A percentile compares a stretch with the other conserved stretches of the same genome.
Conservation (phyloP, 1,140 invertebrate genomes). For the Lordiphosa stackelbergi region DNA sequence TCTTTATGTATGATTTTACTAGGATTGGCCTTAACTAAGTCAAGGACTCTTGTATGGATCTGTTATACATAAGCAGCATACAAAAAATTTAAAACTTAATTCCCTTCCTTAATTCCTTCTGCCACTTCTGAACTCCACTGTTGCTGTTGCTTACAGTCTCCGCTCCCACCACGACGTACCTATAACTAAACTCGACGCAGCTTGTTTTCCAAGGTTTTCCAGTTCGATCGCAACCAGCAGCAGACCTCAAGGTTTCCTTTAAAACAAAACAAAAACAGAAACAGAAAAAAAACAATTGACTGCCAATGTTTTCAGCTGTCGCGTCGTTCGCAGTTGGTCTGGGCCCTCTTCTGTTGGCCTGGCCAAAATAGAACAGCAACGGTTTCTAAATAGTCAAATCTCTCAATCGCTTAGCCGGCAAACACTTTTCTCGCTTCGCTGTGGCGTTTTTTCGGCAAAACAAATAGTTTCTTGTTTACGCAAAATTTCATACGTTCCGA, state of each 20-base stretch:
- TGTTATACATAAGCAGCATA: too few species aligned
- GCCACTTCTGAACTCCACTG: too few species aligned
- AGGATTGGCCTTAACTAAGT: too few species aligned
- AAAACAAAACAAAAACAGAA: conserved; percentile 25
- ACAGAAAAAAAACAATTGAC: conserved; percentile 18
- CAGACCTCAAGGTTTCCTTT: conserved; percentile 62
- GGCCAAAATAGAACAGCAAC: conserved; percentile 74
- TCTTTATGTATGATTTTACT: too few species aligned
- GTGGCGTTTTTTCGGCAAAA: conserved; percentile 19
- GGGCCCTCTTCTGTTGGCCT: conserved; percentile 65
- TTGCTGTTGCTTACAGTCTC: too few species aligned
- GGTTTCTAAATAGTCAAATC: conserved; percentile 64
- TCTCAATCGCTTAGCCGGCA: conserved; percentile 10
- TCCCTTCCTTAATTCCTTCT: too few species aligned
- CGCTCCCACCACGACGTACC: neutral
- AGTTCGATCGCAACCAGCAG: conserved; percentile 46
- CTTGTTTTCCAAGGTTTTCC: conserved; percentile 74
- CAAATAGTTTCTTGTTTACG: conserved; percentile 60
- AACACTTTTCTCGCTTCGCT: conserved; percentile 4
- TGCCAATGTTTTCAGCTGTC: conserved; percentile 24
- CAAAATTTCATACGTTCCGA: conserved; percentile 40
- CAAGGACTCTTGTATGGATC: too few species aligned
- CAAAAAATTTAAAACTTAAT: too few species aligned
- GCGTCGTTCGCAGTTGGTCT: conserved; percentile 23
- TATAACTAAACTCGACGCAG: conserved; percentile 18